These are phyloP conservation scores for Macrosiphum euphorbiae DNA, from an alignment of 2,888 invertebrate species.

Conservation along the genomic window DNA sequence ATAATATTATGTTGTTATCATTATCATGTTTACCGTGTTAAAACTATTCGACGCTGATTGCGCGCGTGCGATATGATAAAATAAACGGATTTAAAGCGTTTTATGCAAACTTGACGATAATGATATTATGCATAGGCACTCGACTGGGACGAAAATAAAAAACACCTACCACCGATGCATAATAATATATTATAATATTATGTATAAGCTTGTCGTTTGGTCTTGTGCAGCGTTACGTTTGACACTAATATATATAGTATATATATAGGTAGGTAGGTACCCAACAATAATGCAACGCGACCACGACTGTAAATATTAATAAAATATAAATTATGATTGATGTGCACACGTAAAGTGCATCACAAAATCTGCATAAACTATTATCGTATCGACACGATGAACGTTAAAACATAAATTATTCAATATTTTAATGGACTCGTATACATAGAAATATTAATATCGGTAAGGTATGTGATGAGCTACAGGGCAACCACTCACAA, in stretches of 20 bases:
- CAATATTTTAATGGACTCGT: background rate
- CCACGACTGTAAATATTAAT: background rate
- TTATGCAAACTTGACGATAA: background rate
- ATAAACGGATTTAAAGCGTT: constrained; percentile 7
- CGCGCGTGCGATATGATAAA: constrained; percentile 29
- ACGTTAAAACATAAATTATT: background rate
- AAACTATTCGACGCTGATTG: background rate
- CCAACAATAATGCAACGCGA: background rate
- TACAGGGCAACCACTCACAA: background rate
- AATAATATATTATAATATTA: background rate
- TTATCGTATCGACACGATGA: background rate
- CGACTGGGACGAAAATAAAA: background rate
- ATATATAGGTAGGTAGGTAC: background rate
- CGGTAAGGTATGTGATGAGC: background rate
- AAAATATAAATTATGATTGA: background rate
- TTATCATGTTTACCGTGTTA: background rate
- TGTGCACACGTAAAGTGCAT: background rate
- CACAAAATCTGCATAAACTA: background rate
- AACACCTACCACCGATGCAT: background rate
- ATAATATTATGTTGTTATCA: background rate
- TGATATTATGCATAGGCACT: background rate
- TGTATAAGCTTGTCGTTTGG: background rate
- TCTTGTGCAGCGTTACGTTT: background rate
- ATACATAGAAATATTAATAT: background rate
- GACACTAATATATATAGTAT: background rate